These are phyloP conservation scores for Elaphurus davidianus DNA, from an alignment of 2,113 vertebrate species.

Conservation along the genomic window DNA sequence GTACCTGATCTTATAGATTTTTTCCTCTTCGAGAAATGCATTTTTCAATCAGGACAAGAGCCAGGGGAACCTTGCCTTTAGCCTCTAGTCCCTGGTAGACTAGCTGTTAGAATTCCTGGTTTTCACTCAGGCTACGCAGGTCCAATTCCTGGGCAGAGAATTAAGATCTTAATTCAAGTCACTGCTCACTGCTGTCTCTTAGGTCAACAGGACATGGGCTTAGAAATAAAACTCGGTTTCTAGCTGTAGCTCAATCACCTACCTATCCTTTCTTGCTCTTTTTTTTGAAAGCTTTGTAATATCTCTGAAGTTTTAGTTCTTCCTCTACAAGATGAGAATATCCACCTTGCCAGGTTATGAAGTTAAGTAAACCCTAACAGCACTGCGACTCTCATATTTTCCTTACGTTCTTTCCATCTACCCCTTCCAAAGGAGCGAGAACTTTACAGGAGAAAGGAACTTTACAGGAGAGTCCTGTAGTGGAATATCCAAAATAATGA, in stretches of 20 bases:
- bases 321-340: background rate
- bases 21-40: background rate
- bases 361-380: background rate
- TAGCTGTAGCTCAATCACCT: background rate
- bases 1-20: background rate
- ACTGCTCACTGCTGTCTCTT: background rate
- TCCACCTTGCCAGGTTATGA: background rate
- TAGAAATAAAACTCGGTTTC: background rate
- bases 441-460: background rate
- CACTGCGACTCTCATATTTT: background rate
- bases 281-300: background rate
- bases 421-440: background rate
- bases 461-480: background rate
- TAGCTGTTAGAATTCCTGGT: background rate
- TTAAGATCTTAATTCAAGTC: background rate
- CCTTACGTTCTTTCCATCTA: background rate
- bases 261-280: background rate
- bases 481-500: background rate
- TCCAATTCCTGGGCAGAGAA: background rate
- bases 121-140: background rate
- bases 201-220: background rate
- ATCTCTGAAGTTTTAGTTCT: background rate
- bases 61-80: background rate
- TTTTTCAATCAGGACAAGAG: background rate
- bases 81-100: background rate